A percentile compares a stretch with the other conserved stretches of the same genome.
Conservation (phyloP, 2,797 vertebrate genomes). For the Aeoliscus strigatus region DNA sequence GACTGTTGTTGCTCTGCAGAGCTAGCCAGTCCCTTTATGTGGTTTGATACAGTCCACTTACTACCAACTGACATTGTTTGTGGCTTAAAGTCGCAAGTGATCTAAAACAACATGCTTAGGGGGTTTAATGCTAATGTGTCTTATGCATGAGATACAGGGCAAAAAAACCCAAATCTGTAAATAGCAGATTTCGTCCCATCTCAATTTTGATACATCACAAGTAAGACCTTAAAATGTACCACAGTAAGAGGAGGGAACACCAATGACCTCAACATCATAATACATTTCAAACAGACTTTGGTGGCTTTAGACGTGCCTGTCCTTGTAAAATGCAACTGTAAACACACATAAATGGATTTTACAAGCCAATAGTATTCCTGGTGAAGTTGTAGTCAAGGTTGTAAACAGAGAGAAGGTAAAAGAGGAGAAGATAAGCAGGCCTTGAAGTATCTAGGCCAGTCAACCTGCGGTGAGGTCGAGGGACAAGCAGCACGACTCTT, state of each 20-base stretch:
- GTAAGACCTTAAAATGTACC: no score
- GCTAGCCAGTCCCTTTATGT: no score
- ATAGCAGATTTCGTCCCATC: no score
- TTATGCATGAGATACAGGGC: no score
- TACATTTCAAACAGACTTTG: slow-evolving; percentile 15
- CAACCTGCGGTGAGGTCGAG: slow-evolving; percentile 42
- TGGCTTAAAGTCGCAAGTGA: no score
- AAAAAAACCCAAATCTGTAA: no score
- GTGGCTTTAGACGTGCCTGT: slow-evolving; percentile 18
- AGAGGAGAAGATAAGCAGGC: slow-evolving; percentile 22
- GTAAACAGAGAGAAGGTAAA: slow-evolving; percentile 37
- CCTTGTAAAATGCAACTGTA: slow-evolving; percentile 50
- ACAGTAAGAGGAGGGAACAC: background rate
- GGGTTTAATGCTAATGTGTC: no score
- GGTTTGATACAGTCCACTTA: no score
- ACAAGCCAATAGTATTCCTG: slow-evolving; percentile 42
- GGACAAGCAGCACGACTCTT: slow-evolving; percentile 24
- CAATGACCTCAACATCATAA: background rate
- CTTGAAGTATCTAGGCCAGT: slow-evolving; percentile 51
- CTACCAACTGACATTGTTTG: no score
- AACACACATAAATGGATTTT: slow-evolving; percentile 41
- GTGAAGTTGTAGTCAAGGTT: slow-evolving; percentile 42
- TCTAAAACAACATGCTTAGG: no score
- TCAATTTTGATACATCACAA: no score
- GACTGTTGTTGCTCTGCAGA: no score